Conservation (phyloP, 2,113 vertebrate genomes). For the Oryzias woworae region DNA sequence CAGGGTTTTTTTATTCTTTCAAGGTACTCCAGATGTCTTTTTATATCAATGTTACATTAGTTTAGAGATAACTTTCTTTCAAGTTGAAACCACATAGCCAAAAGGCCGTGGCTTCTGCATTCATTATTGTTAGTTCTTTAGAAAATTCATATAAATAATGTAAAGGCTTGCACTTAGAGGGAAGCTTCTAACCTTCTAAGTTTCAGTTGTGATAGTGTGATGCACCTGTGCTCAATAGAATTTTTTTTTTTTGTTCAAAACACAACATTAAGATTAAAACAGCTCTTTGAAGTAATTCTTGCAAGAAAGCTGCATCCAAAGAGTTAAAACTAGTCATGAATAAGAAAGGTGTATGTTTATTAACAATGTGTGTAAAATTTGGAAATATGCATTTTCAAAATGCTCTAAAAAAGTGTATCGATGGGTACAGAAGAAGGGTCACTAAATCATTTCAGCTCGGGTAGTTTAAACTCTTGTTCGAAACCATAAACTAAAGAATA, state of each 20-base stretch:
- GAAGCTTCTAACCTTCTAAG: conserved; percentile 47
- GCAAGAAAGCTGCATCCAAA: no score
- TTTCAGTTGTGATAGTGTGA: conserved; percentile 23
- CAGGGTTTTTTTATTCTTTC: conserved; percentile 76
- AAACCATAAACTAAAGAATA: no score
- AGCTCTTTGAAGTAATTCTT: no score
- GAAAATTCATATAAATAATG: conserved; percentile 72
- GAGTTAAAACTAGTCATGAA: no score
- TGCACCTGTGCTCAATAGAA: conserved; percentile 12
- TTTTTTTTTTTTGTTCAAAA: conserved; percentile 1
- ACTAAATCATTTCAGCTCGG: no score
- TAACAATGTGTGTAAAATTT: no score
- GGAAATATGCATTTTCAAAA: no score
- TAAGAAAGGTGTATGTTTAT: no score
- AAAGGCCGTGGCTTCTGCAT: conserved; percentile 71
- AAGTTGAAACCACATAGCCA: conserved; percentile 72
- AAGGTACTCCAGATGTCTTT: conserved; percentile 74
- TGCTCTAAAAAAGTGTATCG: no score
- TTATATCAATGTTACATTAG: conserved; percentile 71
- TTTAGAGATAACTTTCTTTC: conserved; percentile 75
- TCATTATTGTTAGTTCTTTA: conserved; percentile 68
- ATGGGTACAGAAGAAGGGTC: no score
- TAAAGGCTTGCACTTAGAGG: conserved; percentile 45
- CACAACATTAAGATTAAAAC: background rate
- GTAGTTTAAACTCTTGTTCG: no score